These are phyloP conservation scores for Hyposmocoma kahamanoa DNA, from an alignment of 1,140 invertebrate species.

Conservation along the genomic window DNA sequence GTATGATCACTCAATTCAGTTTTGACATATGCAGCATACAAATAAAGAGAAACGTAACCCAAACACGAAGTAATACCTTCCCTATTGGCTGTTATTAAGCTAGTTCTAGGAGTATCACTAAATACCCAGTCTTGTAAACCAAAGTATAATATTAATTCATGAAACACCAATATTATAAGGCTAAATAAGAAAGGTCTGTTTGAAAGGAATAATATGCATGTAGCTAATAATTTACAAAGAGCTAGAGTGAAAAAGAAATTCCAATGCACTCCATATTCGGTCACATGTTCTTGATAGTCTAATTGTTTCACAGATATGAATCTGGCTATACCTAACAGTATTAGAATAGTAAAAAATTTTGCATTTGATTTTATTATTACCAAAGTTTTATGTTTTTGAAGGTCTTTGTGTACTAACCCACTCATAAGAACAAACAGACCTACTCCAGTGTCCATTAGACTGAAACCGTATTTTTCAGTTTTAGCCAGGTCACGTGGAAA, in stretches of 20 bases:
- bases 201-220: conserved; percentile 72
- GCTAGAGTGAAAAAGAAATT: conserved; percentile 97
- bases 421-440: conserved; percentile 92
- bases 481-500: conserved; percentile 92
- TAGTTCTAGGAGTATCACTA: conserved; percentile 70
- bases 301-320: conserved; percentile 77
- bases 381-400: conserved; percentile 28
- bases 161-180: conserved; percentile 75
- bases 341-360: conserved; percentile 69
- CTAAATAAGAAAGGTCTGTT: conserved; percentile 65
- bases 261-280: conserved; percentile 97
- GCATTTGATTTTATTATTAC: conserved; percentile 43
- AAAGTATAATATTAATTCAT: conserved; percentile 80
- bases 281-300: conserved; percentile 89
- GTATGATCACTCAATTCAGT: conserved; percentile 72
- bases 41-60: conserved; percentile 90
- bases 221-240: conserved; percentile 84
- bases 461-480: conserved; percentile 89
- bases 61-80: conserved; percentile 90
- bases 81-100: conserved; percentile 87
- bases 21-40: conserved; percentile 82
- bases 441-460: conserved; percentile 96
- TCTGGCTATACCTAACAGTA: conserved; percentile 83
- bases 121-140: conserved; percentile 85
- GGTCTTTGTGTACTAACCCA: conserved; percentile 81